Evolutionary conservation across 2,113 vertebrate genomes (phyloP).

Genomic region (Aplodontia rufa): DNA sequence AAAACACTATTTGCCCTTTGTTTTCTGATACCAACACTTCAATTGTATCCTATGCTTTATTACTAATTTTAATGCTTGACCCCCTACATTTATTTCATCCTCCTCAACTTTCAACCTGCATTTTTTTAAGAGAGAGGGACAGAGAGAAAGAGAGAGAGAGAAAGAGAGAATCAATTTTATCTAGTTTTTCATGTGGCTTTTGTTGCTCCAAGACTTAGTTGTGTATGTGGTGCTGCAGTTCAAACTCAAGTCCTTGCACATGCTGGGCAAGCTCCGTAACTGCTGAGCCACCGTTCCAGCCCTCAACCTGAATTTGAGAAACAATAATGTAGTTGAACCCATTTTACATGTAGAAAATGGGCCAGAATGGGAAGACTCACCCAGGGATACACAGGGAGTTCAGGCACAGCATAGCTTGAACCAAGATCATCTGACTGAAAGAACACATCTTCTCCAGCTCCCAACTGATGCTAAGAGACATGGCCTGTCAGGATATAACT

Average conservation of each 20-base stretch:
- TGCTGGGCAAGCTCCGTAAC: no score
- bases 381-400: not conserved
- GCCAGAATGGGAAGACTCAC: not conserved
- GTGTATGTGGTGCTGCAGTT: no score
- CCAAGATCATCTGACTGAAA: not conserved
- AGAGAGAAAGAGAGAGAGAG: no score
- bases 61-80: not conserved
- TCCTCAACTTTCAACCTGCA: no score
- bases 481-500: not conserved
- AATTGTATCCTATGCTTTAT: not conserved
- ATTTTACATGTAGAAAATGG: not conserved
- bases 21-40: not conserved
- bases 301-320: not conserved
- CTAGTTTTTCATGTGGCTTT: no score
- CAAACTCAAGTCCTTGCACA: no score
- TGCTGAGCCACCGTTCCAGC: no score
- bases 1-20: not conserved
- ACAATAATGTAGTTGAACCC: not conserved
- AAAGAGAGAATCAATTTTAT: no score
- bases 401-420: not conserved
- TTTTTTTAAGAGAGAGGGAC: no score
- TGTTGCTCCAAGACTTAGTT: no score
- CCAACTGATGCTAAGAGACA: not conserved
- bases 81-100: not conserved
- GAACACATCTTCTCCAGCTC: not conserved